Percentiles rank a stretch among this genome's conserved stretches.
Evolutionary conservation across 2,113 vertebrate species (phyloP).

Genomic region (Cricetomys ansorgei): DNA sequence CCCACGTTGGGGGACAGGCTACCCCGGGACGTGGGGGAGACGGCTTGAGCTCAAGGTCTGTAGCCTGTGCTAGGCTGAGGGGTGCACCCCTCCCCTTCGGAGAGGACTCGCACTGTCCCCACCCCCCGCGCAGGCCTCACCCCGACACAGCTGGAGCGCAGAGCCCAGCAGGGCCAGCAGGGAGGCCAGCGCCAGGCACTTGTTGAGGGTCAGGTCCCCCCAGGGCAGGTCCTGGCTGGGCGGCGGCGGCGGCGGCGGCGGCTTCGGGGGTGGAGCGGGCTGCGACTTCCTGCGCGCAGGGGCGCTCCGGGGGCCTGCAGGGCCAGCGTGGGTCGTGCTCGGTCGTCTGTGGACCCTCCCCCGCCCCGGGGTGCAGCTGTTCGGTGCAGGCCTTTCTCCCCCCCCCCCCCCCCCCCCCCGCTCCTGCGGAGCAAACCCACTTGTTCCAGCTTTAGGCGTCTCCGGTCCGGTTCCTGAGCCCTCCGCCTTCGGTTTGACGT

Average conservation of each 20-base stretch:
- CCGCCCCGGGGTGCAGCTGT: not conserved
- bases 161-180: slow-evolving; percentile 91
- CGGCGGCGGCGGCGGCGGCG: not conserved
- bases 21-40: too few relatives aligned
- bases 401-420: not conserved
- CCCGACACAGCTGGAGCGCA: slow-evolving; percentile 91
- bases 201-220: slow-evolving; percentile 93
- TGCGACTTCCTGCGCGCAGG: slow-evolving; percentile 79
- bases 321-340: not conserved
- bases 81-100: not conserved
- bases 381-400: not conserved
- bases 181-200: slow-evolving; percentile 91
- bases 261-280: not conserved
- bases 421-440: slow-evolving; percentile 6
- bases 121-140: slow-evolving; percentile 84
- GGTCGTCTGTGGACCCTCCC: not conserved
- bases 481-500: too few relatives aligned
- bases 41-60: not conserved
- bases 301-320: slow-evolving; percentile 74
- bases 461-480: not conserved
- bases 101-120: not conserved
- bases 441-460: slow-evolving; percentile 1
- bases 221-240: slow-evolving; percentile 87
- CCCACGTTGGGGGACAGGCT: not conserved
- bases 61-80: too few relatives aligned